Evolutionary conservation across 1,140 invertebrate genomes (phyloP), one percentile per base, ranked within the genome.

Genomic region (Latrodectus geometricus): DNA sequence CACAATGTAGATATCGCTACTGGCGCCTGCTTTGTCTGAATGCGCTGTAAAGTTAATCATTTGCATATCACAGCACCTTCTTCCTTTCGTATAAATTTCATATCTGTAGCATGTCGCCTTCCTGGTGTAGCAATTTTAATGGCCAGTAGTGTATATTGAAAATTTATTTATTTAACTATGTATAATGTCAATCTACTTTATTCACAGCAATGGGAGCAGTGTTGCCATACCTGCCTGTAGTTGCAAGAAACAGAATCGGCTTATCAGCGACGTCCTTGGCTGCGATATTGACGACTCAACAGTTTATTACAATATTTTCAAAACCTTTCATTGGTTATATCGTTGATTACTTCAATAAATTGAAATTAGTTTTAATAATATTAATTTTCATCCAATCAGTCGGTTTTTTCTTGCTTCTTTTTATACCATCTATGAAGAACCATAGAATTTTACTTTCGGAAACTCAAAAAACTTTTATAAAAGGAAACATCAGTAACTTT

Each of bases 291-390:
- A 21, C 52, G 11, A 23, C 23, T 12, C 8, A 35, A 15, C 79
- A 81, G 5, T 72, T 81, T 21, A n/a, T 72, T 9, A 35, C 15
- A 7, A 35, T 72, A 11, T 56, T 81, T 20, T 50, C 69, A 9
- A 81, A 81, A 20, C 79, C 79, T 14, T 14, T 23, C 12, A 56
- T 81, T 0, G 79, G 68, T 9, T 61, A 23, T 21, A 20, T 81
- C n/a, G 56, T 52, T 1, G 79, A 81, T 56, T 81, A 81, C 52
- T 81, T 81, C 21, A 81, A 81, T n/a, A 70, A 61, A 23, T n/a
- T 81, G 21, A 81, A 81, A 54, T n/a, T 20, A 0, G 49, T 61
- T 23, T 9, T 81, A 20, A 21, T 21, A 2, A 15, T 81, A n/a
- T 14, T 81, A 56, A 50, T 23, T 23, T 20, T 72, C 9, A 9